Evolutionary conservation across 2,113 vertebrate species (phyloP), one percentile per base, ranked within the genome.

Genomic region (Vimba vimba): DNA sequence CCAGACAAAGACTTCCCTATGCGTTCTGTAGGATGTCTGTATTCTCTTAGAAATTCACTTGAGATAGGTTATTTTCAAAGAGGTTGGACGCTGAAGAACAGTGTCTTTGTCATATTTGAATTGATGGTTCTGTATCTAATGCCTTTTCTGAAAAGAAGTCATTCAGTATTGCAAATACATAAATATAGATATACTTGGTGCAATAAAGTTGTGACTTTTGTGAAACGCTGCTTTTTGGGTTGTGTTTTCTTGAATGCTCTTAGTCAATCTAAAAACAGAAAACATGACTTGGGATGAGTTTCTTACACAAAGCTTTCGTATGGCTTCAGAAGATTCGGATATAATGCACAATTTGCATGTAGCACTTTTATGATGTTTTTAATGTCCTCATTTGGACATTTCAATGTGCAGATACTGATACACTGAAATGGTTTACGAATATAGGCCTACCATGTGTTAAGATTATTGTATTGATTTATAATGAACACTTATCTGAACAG

Each of bases 181-280:
- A 90, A 88, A 86, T 87, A 87, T 88, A 82, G 89, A 91, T 88
- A 91, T 91, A 89, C 19, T 90, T 91, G 92, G 94, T 95, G 94
- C 94, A 95, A 95, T 95, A 95, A 95, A 95, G 91, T 94, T 93
- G 92, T 93, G 92, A 92, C 89, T 55, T 93, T 94, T 93, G 87
- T 93, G 91, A 92, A 79, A 2, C 30, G 71, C 45, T 52, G 12
- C 1, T 10, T 76, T 45, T 50, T 3, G n/a, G 21, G 52, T 55
- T 21, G 12, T 7, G 12, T 7, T 27, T 25, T 50, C 15, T 33
- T 36, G 3, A 57, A 57, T 57, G 19, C 55, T 55, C 17, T 19
- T 6, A 6, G 17, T 55, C 33, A 69, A 9, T 36, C 25, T 17
- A 33, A 33, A 36, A 68, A 6, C 6, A 8, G 7, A 68, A 36